Conservation (phyloP, 2,888 invertebrate species). For the Adelphocoris suturalis region DNA sequence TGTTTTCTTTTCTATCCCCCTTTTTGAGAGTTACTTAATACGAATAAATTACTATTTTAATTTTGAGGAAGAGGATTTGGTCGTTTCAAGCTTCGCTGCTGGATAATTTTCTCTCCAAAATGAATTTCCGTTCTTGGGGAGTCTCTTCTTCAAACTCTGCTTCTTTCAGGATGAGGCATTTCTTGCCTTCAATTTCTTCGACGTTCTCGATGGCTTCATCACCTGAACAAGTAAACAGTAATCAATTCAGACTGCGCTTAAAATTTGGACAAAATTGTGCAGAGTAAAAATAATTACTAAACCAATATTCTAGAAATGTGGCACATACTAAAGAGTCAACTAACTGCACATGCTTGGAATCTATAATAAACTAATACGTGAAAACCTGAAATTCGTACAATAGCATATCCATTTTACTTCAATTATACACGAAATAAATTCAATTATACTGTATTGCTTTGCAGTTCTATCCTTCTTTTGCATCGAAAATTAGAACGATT, state of each 20-base stretch:
- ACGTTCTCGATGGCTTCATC: conserved; percentile 47
- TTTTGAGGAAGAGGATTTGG: not conserved
- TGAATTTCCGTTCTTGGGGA: conserved; percentile 48
- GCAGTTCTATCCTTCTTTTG: too few species aligned
- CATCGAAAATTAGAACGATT: too few species aligned
- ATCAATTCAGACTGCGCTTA: not conserved
- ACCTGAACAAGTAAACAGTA: not conserved
- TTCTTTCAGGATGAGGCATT: conserved; percentile 60
- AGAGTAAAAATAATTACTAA: not conserved
- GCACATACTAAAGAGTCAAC: not conserved
- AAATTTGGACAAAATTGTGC: not conserved
- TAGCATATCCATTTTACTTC: too few species aligned
- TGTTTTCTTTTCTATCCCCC: not conserved
- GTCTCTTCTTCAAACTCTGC: conserved; percentile 60
- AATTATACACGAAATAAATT: too few species aligned
- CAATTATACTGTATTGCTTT: too few species aligned
- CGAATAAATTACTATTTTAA: not conserved
- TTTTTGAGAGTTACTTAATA: not conserved
- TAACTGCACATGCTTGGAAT: too few species aligned
- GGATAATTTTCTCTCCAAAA: conserved; percentile 66
- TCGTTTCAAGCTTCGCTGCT: conserved; percentile 68
- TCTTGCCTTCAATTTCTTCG: conserved; percentile 61
- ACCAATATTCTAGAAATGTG: not conserved
- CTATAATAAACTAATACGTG: too few species aligned
- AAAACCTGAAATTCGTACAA: too few species aligned